Evolutionary conservation across 2,113 vertebrate genomes (phyloP).

Genomic region (Rhadina sibilatrix): DNA sequence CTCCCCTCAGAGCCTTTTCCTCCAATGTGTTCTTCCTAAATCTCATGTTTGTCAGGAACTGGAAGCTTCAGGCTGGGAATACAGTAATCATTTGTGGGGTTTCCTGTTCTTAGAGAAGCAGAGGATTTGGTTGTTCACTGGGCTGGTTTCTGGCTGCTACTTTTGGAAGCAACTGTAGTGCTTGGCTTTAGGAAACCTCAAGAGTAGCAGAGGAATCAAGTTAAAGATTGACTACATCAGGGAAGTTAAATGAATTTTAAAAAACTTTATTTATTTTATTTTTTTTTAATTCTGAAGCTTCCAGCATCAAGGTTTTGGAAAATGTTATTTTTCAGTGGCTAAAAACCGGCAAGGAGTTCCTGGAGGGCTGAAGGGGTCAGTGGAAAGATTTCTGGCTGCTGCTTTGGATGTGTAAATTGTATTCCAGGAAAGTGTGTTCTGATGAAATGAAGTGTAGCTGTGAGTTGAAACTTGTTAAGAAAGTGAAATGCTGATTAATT

Average conservation of each 20-base stretch:
- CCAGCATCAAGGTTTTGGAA: neutral
- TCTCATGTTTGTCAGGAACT: neutral
- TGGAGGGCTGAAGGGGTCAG: neutral
- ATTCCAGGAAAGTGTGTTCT: neutral
- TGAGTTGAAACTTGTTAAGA: neutral
- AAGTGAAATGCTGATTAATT: neutral
- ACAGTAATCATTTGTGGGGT: neutral
- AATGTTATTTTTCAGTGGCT: neutral
- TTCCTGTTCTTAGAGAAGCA: neutral
- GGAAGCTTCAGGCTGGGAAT: neutral
- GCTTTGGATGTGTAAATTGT: neutral
- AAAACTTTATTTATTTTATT: neutral
- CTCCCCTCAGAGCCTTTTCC: neutral
- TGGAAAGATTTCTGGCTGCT: neutral
- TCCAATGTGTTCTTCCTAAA: neutral
- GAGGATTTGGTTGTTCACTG: neutral
- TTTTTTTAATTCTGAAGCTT: neutral
- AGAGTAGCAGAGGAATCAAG: neutral
- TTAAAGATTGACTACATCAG: neutral
- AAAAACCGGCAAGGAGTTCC: neutral
- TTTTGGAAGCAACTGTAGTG: neutral
- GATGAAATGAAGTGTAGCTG: neutral
- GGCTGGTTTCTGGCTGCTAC: neutral
- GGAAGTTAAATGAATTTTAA: neutral
- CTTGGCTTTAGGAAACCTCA: neutral